These are phyloP conservation scores for Coranthus polyacanthus DNA, from an alignment of 2,797 vertebrate genomes.

Conservation along the genomic window DNA sequence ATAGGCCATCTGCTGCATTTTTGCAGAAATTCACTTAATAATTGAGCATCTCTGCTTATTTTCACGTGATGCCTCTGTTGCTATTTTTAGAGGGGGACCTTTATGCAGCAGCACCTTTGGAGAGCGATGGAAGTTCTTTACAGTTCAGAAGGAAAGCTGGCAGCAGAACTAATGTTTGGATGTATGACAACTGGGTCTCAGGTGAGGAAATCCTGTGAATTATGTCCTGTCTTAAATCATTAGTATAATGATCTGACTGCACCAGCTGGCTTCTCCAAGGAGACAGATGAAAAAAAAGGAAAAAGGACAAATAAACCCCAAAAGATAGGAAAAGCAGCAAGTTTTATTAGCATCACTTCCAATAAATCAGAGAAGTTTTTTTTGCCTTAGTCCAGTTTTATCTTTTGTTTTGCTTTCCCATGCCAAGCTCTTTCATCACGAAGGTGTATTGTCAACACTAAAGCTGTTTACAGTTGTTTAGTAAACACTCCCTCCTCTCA, in stretches of 20 bases:
- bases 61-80: constrained; percentile 7
- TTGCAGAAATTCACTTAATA: constrained; percentile 23
- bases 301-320: too few relatives aligned
- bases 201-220: constrained; percentile 65
- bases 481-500: constrained; percentile 7
- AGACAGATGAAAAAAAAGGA: not conserved
- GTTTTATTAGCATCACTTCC: not conserved
- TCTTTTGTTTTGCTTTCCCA: not conserved
- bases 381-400: not conserved
- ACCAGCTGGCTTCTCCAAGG: not conserved
- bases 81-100: constrained; percentile 80
- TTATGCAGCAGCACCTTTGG: constrained; percentile 82
- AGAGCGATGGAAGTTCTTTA: constrained; percentile 73
- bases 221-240: not conserved
- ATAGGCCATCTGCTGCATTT: constrained; percentile 3
- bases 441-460: not conserved
- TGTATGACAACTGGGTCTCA: constrained; percentile 82
- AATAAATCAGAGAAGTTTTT: not conserved
- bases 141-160: constrained; percentile 84
- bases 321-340: not conserved
- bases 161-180: constrained; percentile 77
- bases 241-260: not conserved
- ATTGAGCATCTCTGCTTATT: constrained; percentile 22
- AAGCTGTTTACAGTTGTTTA: not conserved
- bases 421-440: not conserved